phyloP scores from a whole-genome alignment of 2,797 vertebrate genomes.

The Etheostoma nigrum region DNA sequence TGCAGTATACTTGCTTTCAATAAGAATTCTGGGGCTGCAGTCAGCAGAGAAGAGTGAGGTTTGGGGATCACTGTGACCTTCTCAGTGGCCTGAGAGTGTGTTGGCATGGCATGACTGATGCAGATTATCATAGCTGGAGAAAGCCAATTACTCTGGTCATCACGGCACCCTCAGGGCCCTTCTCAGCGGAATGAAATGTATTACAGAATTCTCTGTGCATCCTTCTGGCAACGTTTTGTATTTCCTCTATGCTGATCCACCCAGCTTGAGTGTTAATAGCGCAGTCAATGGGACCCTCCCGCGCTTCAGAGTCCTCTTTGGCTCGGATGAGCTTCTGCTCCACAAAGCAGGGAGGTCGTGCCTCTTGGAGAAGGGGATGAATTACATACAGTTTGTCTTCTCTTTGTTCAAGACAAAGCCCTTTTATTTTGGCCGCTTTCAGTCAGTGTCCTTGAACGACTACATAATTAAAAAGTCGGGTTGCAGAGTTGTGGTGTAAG shows the following conservation, averaged over 20 bases:
- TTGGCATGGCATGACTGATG: conserved; percentile 80
- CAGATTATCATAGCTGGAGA: conserved; percentile 82
- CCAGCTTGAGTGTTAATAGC: conserved; percentile 77
- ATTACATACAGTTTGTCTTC: conserved; percentile 71
- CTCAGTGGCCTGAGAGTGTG: conserved; percentile 71
- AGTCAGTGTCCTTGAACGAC: conserved; percentile 61
- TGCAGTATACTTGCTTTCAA: conserved; percentile 24
- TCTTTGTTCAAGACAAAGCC: conserved; percentile 63
- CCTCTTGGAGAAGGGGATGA: conserved; percentile 61
- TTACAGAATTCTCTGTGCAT: conserved; percentile 71
- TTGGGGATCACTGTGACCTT: conserved; percentile 74
- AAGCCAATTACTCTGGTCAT: conserved; percentile 83
- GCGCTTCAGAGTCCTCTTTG: conserved; percentile 67
- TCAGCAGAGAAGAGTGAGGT: conserved; percentile 50
- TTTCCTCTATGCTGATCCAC: conserved; percentile 67
- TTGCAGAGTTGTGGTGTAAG: conserved; percentile 6
- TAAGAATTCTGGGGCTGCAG: conserved; percentile 42
- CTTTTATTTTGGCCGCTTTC: conserved; percentile 49
- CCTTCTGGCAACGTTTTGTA: conserved; percentile 70
- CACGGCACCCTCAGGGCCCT: conserved; percentile 67
- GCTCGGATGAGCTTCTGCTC: conserved; percentile 71
- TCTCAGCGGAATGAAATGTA: conserved; percentile 75
- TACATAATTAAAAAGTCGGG: conserved; percentile 27
- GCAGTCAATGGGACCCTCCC: conserved; percentile 76
- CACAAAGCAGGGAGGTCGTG: conserved; percentile 76